These are phyloP conservation scores for Didymodactylos carnosus DNA, from an alignment of 2,888 invertebrate species.

Conservation along the genomic window DNA sequence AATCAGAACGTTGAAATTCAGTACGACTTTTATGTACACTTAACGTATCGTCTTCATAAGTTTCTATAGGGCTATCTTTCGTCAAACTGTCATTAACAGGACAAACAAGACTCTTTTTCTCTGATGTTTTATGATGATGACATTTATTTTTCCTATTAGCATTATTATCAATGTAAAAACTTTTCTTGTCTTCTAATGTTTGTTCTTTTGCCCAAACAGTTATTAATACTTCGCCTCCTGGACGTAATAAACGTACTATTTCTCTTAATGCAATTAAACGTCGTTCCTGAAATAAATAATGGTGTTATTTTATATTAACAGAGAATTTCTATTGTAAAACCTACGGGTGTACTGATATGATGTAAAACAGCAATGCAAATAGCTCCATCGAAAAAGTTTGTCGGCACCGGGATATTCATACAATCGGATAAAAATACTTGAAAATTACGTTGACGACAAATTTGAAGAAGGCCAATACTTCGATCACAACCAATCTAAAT, in stretches of 20 bases:
- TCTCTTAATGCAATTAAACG: slow-evolving; percentile 54
- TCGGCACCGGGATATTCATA: slow-evolving; percentile 51
- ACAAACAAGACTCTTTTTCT: not conserved
- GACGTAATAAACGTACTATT: slow-evolving; percentile 52
- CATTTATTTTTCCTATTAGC: not conserved
- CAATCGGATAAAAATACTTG: slow-evolving; percentile 58
- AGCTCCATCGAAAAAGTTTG: slow-evolving; percentile 77
- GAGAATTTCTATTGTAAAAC: not conserved
- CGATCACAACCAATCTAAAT: slow-evolving; percentile 61
- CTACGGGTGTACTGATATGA: slow-evolving; percentile 68
- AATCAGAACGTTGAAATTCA: slow-evolving; percentile 69
- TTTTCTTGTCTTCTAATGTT: slow-evolving; percentile 49
- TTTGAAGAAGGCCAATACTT: slow-evolving; percentile 46
- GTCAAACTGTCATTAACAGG: no score
- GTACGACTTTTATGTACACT: slow-evolving; percentile 72
- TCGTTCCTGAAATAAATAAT: slow-evolving; percentile 42
- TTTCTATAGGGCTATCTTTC: no score
- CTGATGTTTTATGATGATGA: not conserved
- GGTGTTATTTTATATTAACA: not conserved
- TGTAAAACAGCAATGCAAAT: slow-evolving; percentile 89
- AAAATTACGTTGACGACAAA: slow-evolving; percentile 43
- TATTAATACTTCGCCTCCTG: slow-evolving; percentile 56
- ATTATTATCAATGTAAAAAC: slow-evolving; percentile 4
- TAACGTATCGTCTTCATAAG: slow-evolving; percentile 11
- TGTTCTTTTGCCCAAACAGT: slow-evolving; percentile 86